A percentile compares a stretch with the other conserved stretches of the same genome.
phyloP scores from a whole-genome alignment of 92 coral and sea anemone species.

The Porites divaricata region DNA sequence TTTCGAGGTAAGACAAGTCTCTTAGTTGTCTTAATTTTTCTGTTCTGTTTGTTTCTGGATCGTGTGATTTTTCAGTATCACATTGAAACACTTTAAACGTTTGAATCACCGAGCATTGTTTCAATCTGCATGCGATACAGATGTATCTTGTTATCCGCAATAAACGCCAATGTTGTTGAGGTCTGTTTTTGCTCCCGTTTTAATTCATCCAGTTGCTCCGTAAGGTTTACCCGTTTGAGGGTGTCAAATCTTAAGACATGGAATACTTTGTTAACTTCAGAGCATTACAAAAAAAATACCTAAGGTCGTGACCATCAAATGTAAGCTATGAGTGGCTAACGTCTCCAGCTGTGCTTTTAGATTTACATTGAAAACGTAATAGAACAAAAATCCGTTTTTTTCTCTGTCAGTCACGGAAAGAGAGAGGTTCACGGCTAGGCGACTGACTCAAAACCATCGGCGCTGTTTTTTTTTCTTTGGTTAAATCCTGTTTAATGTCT shows the following conservation, averaged over 20 bases:
- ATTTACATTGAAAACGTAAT: not conserved
- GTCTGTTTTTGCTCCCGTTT: not conserved
- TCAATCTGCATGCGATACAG: too few relatives aligned
- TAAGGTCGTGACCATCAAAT: not conserved
- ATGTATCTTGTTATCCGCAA: too few relatives aligned
- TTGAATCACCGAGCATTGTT: too few relatives aligned
- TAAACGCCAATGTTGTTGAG: too few relatives aligned
- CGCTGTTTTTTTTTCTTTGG: not conserved
- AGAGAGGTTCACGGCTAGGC: not conserved
- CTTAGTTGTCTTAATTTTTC: not conserved
- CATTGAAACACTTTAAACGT: not conserved
- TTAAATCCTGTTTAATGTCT: not conserved
- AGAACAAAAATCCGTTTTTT: not conserved
- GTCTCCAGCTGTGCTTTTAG: not conserved
- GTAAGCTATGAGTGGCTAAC: not conserved
- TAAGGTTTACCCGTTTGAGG: not conserved
- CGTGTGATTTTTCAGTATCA: not conserved
- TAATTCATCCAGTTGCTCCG: not conserved
- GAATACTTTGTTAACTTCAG: not conserved
- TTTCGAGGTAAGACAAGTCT: conserved; percentile 13
- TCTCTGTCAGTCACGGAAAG: not conserved
- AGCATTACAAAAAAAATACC: not conserved
- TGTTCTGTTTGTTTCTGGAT: not conserved
- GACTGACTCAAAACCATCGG: not conserved
- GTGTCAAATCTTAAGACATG: not conserved